phyloP scores from a whole-genome alignment of 2,113 vertebrate genomes.

The Protobothrops mucrosquamatus region DNA sequence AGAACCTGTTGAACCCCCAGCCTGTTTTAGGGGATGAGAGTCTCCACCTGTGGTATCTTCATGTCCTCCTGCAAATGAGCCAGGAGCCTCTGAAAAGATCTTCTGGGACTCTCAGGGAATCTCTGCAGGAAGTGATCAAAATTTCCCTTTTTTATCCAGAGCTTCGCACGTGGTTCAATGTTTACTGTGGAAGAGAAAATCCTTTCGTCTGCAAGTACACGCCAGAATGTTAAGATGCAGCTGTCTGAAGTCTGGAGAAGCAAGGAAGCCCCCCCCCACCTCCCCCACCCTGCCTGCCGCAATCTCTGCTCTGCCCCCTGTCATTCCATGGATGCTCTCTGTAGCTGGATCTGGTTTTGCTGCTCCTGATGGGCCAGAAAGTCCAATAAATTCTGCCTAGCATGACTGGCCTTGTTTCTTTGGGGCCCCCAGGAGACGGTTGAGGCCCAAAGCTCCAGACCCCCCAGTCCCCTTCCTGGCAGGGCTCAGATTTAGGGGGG shows the following conservation, averaged over 20 bases:
- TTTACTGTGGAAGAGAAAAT: no score
- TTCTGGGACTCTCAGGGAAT: no score
- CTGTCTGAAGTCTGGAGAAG: background rate
- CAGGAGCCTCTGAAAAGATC: no score
- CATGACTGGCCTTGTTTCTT: background rate
- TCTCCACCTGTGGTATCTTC: no score
- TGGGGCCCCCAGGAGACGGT: background rate
- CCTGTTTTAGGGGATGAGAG: no score
- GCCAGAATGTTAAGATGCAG: rapidly evolving
- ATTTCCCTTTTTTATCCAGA: background rate
- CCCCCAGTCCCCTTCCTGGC: background rate
- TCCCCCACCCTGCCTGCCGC: no score
- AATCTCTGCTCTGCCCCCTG: background rate
- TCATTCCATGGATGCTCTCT: background rate
- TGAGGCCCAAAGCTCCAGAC: background rate
- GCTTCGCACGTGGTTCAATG: no score
- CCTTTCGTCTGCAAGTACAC: background rate
- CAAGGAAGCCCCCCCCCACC: background rate
- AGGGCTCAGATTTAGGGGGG: no score
- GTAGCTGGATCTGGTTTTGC: background rate
- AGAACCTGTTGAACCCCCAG: no score
- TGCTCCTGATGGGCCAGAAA: background rate
- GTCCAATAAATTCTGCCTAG: background rate
- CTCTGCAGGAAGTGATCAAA: background rate
- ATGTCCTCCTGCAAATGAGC: no score